Conservation (phyloP, 2,113 vertebrate species). For the Pteropus alecto region DNA sequence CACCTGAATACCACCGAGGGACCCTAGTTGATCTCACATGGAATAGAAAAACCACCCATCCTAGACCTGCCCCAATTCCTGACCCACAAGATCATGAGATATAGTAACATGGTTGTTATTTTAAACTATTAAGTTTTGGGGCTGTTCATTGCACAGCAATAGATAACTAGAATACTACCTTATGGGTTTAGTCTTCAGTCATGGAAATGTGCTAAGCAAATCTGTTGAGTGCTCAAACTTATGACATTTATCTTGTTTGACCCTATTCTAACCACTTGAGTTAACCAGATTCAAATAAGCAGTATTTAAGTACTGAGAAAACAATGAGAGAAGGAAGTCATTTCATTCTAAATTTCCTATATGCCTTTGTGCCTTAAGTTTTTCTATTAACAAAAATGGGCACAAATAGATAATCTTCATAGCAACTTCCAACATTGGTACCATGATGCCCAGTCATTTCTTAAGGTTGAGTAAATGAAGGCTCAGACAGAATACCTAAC, state of each 20-base stretch:
- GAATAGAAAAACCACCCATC: neutral
- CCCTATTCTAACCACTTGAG: neutral
- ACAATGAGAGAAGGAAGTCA: constrained; percentile 1
- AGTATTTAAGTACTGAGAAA: neutral
- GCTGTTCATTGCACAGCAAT: neutral
- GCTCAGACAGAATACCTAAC: neutral
- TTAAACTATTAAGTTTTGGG: neutral
- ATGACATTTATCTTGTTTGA: neutral
- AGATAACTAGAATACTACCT: neutral
- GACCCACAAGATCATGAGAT: neutral
- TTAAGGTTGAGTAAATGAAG: neutral
- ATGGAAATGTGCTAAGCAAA: neutral
- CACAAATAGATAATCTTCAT: neutral
- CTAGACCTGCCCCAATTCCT: neutral
- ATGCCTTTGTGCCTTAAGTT: neutral
- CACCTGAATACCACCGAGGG: neutral
- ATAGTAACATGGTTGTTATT: neutral
- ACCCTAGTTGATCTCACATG: neutral
- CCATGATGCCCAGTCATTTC: neutral
- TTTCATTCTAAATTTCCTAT: constrained; percentile 27
- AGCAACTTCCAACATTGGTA: neutral
- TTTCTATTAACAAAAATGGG: neutral
- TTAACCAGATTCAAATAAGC: constrained; percentile 37
- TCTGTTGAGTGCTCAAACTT: neutral
- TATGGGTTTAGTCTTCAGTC: neutral